phyloP scores from a whole-genome alignment of 2,888 invertebrate genomes.

The Busseola fusca region DNA sequence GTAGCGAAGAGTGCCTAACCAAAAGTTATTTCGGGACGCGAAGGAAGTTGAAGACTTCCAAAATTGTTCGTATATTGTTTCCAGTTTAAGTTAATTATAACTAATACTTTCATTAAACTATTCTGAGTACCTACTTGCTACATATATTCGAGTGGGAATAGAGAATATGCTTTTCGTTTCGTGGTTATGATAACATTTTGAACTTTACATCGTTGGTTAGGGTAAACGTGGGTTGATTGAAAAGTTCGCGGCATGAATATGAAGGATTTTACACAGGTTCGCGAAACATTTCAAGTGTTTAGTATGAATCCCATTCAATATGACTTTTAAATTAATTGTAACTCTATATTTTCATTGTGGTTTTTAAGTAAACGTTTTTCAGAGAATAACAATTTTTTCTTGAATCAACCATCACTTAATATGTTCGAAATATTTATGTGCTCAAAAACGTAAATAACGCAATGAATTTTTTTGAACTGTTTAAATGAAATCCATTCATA shows the following conservation, averaged over 20 bases:
- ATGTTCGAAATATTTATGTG: too few species aligned
- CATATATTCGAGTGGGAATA: background rate
- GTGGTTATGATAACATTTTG: background rate
- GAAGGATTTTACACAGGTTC: background rate
- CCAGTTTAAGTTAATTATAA: conserved; percentile 38
- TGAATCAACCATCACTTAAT: background rate
- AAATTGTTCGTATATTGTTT: conserved; percentile 40
- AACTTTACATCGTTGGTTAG: background rate
- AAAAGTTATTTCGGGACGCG: conserved; percentile 34
- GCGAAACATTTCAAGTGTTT: background rate
- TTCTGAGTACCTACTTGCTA: conserved; percentile 24
- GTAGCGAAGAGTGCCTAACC: conserved; percentile 12
- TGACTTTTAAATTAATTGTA: background rate
- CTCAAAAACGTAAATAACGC: too few species aligned
- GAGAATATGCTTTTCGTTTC: conserved; percentile 2
- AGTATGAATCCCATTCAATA: background rate
- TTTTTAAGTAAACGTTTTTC: background rate
- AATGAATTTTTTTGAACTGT: too few species aligned
- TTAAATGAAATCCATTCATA: too few species aligned
- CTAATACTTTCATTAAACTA: conserved; percentile 34
- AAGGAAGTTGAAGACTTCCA: conserved; percentile 29
- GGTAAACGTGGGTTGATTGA: background rate
- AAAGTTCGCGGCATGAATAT: background rate
- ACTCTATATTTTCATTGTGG: background rate
- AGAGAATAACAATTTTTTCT: background rate